These are phyloP conservation scores for Enteromius mattozi DNA, from an alignment of 2,797 vertebrate species.

Conservation along the genomic window DNA sequence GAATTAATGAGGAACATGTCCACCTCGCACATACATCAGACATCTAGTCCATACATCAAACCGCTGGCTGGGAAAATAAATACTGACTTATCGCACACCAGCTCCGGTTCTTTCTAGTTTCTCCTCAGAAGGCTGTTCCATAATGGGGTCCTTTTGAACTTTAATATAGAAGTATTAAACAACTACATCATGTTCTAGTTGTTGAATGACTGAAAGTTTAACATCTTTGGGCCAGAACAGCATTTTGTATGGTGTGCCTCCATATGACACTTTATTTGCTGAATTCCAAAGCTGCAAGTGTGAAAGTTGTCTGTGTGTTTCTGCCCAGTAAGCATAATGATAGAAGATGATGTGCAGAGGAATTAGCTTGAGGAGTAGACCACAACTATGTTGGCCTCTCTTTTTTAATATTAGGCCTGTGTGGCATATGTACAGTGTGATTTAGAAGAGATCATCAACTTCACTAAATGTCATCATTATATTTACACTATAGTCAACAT, in stretches of 20 bases:
- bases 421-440: conserved; percentile 41
- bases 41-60: conserved; percentile 55
- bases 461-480: not conserved
- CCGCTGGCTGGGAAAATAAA: conserved; percentile 50
- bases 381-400: not conserved
- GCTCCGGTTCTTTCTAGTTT: conserved; percentile 49
- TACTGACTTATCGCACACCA: conserved; percentile 42
- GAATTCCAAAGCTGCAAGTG: conserved; percentile 3
- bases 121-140: conserved; percentile 31
- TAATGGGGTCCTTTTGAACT: conserved; percentile 2
- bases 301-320: conserved; percentile 42
- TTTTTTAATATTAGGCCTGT: conserved; percentile 19
- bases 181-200: not conserved
- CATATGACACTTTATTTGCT: conserved; percentile 2
- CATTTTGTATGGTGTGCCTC: not conserved
- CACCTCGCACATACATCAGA: conserved; percentile 54
- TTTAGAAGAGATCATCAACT: not conserved
- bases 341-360: conserved; percentile 37
- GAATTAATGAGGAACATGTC: conserved; percentile 50
- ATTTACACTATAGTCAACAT: no score
- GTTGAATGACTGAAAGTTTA: not conserved
- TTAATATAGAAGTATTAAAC: not conserved
- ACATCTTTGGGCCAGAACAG: not conserved
- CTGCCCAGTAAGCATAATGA: conserved; percentile 42
- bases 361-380: conserved; percentile 29